Percentiles rank a stretch among this genome's conserved stretches.
These are phyloP conservation scores for Smithornis capensis DNA, from an alignment of 2,113 vertebrate species.

Conservation along the genomic window DNA sequence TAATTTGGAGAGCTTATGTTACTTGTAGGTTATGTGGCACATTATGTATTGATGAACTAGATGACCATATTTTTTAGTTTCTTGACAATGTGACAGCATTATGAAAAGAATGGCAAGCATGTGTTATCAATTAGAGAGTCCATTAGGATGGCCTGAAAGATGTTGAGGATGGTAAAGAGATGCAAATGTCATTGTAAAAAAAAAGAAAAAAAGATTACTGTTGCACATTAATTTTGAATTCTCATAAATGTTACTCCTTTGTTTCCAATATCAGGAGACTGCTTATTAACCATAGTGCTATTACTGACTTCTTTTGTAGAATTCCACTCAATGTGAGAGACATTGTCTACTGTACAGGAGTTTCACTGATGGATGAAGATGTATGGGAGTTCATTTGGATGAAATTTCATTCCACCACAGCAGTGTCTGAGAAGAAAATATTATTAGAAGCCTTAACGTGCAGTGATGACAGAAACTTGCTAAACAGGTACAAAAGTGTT, in stretches of 20 bases:
- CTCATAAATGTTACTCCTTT: neutral
- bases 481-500: conserved; percentile 81
- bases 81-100: neutral
- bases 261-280: neutral
- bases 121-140: neutral
- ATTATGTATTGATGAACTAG: neutral
- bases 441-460: conserved; percentile 95
- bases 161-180: neutral
- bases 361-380: conserved; percentile 96
- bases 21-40: neutral
- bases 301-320: conserved; percentile 72
- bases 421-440: conserved; percentile 95
- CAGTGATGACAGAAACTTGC: conserved; percentile 91
- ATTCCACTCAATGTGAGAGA: conserved; percentile 95
- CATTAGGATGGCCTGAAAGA: neutral
- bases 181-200: neutral
- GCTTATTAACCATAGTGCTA: conserved; percentile 10
- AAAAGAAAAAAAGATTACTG: neutral
- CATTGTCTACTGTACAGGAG: conserved; percentile 97
- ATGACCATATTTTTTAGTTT: neutral
- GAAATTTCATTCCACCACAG: conserved; percentile 95
- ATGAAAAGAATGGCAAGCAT: neutral
- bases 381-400: conserved; percentile 99
- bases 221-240: neutral
- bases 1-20: conserved; percentile 20